Conservation (phyloP, 2,797 vertebrate species). For the Psittacula echo region DNA sequence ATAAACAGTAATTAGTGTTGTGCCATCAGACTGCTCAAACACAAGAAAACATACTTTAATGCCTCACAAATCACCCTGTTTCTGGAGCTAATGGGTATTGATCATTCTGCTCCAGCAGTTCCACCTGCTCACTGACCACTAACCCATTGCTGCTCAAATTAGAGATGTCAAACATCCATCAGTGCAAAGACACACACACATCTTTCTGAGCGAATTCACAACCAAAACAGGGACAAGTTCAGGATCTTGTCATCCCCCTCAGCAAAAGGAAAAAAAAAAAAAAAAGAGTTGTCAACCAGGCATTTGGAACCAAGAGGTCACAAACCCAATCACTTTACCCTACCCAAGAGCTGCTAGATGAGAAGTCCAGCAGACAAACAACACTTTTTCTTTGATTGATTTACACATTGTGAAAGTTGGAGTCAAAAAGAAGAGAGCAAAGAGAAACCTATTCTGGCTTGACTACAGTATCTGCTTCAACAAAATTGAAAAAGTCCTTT, state of each 20-base stretch:
- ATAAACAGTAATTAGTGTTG: not conserved
- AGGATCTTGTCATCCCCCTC: not conserved
- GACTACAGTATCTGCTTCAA: constrained; percentile 41
- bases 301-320: constrained; percentile 32
- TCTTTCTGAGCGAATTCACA: not conserved
- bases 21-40: not conserved
- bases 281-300: not conserved
- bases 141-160: not conserved
- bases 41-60: not conserved
- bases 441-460: constrained; percentile 48
- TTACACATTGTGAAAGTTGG: constrained; percentile 51
- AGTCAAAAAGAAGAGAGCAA: constrained; percentile 37
- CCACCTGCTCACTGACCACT: not conserved
- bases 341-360: not conserved
- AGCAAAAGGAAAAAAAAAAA: not conserved
- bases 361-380: constrained; percentile 40
- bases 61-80: not conserved
- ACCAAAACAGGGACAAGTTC: not conserved
- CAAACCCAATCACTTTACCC: constrained; percentile 36
- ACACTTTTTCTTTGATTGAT: constrained; percentile 39
- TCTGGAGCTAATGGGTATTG: not conserved
- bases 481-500: constrained; percentile 53
- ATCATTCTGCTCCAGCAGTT: not conserved
- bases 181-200: not conserved
- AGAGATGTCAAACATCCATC: not conserved